Conservation (phyloP, 92 coral and sea anemone genomes). For the Plumapathes pennacea region DNA sequence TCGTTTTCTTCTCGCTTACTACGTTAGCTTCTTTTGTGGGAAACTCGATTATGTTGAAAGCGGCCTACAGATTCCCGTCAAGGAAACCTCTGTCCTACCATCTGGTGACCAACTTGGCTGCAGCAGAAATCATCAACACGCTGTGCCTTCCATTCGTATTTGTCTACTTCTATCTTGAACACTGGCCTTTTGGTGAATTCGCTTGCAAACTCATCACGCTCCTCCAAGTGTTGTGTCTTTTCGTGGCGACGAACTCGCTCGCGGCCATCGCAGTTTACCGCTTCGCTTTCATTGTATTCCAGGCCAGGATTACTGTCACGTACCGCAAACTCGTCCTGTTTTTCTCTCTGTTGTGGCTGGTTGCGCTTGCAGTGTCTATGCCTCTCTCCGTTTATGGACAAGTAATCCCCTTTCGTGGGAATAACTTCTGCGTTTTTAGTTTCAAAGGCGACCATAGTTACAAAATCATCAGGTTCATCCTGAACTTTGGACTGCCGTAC, state of each 20-base stretch:
- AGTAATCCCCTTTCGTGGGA: too few species aligned
- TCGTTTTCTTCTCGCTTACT: slow-evolving; percentile 22
- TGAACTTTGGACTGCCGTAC: slow-evolving; percentile 54
- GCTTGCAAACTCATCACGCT: slow-evolving; percentile 60
- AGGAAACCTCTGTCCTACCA: slow-evolving; percentile 59
- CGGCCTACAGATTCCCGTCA: slow-evolving; percentile 17
- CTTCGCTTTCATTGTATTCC: slow-evolving; percentile 8
- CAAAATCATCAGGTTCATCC: slow-evolving; percentile 37
- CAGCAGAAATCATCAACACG: slow-evolving; percentile 64
- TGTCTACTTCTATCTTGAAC: slow-evolving; percentile 30
- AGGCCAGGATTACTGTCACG: slow-evolving; percentile 1
- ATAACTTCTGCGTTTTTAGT: slow-evolving; percentile 1
- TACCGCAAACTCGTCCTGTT: slow-evolving; percentile 5
- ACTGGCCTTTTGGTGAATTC: slow-evolving; percentile 72
- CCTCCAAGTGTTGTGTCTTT: slow-evolving; percentile 49
- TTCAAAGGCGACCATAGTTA: too few species aligned
- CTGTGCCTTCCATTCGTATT: slow-evolving; percentile 53
- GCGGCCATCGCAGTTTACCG: slow-evolving; percentile 70
- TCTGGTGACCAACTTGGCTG: slow-evolving; percentile 72
- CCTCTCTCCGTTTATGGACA: too few species aligned
- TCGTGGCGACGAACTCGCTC: slow-evolving; percentile 62
- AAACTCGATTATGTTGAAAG: slow-evolving; percentile 50
- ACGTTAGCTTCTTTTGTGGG: slow-evolving; percentile 44
- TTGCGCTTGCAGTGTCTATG: slow-evolving; percentile 35
- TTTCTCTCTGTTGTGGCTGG: slow-evolving; percentile 39